These are phyloP conservation scores for Elysia chlorotica DNA, from an alignment of 1,140 invertebrate species.

Conservation along the genomic window DNA sequence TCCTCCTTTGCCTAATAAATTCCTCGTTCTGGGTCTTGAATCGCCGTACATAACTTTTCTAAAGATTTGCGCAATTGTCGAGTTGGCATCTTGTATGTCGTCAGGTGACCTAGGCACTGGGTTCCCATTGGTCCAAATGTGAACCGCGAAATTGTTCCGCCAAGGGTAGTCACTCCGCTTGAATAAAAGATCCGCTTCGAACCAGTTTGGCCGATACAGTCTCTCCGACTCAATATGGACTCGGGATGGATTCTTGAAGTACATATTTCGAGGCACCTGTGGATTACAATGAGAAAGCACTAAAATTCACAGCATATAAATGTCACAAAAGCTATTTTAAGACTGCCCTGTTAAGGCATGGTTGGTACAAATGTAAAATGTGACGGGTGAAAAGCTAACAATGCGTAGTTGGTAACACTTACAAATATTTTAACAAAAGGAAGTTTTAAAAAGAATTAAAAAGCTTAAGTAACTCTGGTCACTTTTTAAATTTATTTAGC, in stretches of 20 bases:
- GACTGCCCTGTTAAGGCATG: too few species aligned
- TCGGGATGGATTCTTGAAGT: slow-evolving; percentile 17
- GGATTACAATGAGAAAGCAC: neutral
- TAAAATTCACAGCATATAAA: too few species aligned
- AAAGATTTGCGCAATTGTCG: slow-evolving; percentile 29
- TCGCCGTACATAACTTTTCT: slow-evolving; percentile 26
- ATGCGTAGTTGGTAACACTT: too few species aligned
- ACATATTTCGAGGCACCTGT: slow-evolving; percentile 31
- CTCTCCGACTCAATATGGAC: slow-evolving; percentile 25
- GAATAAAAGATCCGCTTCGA: slow-evolving; percentile 29
- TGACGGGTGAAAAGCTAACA: too few species aligned
- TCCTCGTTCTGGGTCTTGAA: slow-evolving; percentile 3
- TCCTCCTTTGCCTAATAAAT: too few species aligned
- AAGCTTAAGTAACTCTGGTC: too few species aligned
- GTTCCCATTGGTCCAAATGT: slow-evolving; percentile 29
- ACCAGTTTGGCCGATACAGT: slow-evolving; percentile 31
- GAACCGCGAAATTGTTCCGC: slow-evolving; percentile 30
- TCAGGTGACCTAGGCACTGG: slow-evolving; percentile 21
- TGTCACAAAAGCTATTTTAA: too few species aligned
- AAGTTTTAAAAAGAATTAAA: too few species aligned
- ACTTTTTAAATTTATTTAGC: too few species aligned
- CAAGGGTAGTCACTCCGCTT: slow-evolving; percentile 24
- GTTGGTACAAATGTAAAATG: too few species aligned
- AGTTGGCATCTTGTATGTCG: slow-evolving; percentile 23
- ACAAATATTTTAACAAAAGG: too few species aligned